phyloP scores from a whole-genome alignment of 2,113 vertebrate genomes.

The Paedocypris sp. region DNA sequence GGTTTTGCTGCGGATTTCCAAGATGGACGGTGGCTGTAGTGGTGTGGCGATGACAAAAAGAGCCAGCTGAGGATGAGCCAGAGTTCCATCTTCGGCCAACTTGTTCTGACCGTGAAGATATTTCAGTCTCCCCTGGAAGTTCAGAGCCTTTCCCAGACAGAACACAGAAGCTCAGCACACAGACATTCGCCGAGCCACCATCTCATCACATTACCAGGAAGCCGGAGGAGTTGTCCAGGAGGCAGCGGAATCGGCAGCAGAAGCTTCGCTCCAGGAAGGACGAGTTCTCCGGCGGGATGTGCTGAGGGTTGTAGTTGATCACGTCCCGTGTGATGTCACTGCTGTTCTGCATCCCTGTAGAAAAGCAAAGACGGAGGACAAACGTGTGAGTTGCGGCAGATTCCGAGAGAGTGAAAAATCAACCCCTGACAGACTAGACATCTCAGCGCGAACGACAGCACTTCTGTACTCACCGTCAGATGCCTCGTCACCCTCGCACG shows the following conservation, averaged over 20 bases:
- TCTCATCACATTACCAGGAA: conserved; percentile 65
- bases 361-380: background rate
- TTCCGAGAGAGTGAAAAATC: too few relatives aligned
- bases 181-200: too few relatives aligned
- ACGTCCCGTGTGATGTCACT: conserved; percentile 31
- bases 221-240: conserved; percentile 60
- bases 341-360: conserved; percentile 31
- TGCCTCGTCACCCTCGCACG: conserved; percentile 3
- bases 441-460: too few relatives aligned
- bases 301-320: conserved; percentile 33
- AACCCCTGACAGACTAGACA: too few relatives aligned
- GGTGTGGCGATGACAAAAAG: conserved; percentile 47
- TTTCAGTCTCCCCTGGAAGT: conserved; percentile 50
- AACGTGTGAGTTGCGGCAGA: background rate
- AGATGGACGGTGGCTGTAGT: conserved; percentile 45
- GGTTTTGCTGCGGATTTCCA: conserved; percentile 47
- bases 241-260: conserved; percentile 59
- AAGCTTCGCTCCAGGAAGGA: conserved; percentile 61
- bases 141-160: conserved; percentile 49
- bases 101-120: conserved; percentile 49
- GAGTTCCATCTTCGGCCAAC: conserved; percentile 39
- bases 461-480: conserved; percentile 31
- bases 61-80: conserved; percentile 43
- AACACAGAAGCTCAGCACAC: too few relatives aligned
- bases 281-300: conserved; percentile 52